Conservation (phyloP, 2,113 vertebrate genomes). For the Amphilophus citrinellus region DNA sequence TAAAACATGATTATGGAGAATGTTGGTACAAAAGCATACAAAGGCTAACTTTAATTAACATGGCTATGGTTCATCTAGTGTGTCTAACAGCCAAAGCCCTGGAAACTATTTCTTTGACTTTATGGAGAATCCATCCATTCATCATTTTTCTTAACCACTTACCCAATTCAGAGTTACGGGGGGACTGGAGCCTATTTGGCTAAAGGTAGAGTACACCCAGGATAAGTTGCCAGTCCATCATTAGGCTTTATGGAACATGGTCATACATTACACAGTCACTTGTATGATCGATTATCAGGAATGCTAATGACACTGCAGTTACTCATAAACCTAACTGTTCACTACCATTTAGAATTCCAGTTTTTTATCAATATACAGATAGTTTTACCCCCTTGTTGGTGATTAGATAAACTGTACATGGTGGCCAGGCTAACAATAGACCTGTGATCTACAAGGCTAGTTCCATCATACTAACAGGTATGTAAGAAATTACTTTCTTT, state of each 20-base stretch:
- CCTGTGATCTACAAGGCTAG: background rate
- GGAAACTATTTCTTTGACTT: no score
- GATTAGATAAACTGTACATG: background rate
- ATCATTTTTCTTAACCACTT: background rate
- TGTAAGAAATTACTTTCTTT: background rate
- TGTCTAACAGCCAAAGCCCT: no score
- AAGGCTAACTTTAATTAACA: no score
- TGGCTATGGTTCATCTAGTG: no score
- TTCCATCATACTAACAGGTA: background rate
- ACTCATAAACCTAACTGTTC: no score
- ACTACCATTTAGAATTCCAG: no score
- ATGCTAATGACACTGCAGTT: no score
- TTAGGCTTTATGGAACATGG: background rate
- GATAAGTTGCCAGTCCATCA: accelerated
- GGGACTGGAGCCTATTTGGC: accelerated
- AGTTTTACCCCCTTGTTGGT: no score
- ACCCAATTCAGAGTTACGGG: background rate
- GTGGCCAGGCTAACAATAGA: background rate
- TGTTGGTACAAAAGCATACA: no score
- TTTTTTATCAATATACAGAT: no score
- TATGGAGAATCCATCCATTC: background rate
- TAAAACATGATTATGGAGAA: background rate
- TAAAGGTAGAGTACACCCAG: background rate
- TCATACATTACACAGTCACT: background rate
- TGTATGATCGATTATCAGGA: no score